Evolutionary conservation across 2,113 vertebrate species (phyloP).

Genomic region (Coryphaenoides rupestris): DNA sequence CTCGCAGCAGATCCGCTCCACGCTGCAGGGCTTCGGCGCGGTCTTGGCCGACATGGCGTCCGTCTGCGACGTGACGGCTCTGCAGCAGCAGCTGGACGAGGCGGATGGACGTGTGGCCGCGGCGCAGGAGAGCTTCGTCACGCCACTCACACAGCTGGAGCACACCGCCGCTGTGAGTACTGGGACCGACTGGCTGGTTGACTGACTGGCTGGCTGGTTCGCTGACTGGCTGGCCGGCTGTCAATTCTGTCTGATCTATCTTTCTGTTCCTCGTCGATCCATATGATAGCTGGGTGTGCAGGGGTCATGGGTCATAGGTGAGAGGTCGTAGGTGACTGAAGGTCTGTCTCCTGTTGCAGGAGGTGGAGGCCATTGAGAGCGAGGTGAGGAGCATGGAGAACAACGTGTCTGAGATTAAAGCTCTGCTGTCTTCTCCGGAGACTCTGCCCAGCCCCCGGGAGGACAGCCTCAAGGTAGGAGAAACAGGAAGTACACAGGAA

Average conservation of each 20-base stretch:
- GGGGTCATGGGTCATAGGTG: no score
- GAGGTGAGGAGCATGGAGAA: slow-evolving; percentile 84
- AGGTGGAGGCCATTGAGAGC: slow-evolving; percentile 83
- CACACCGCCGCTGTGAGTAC: slow-evolving; percentile 82
- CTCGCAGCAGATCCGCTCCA: slow-evolving; percentile 80
- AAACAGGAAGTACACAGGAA: no score
- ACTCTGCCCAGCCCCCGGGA: slow-evolving; percentile 78
- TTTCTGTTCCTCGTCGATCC: no score
- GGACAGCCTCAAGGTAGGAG: slow-evolving; percentile 70
- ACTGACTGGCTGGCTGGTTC: no score
- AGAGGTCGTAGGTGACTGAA: no score
- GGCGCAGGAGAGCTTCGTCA: slow-evolving; percentile 78
- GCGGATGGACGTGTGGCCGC: slow-evolving; percentile 68
- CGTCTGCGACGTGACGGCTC: slow-evolving; percentile 74
- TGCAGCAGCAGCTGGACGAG: slow-evolving; percentile 68
- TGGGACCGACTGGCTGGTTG: no score
- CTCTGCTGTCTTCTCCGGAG: slow-evolving; percentile 78
- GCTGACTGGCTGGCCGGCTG: no score
- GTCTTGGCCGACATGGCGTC: slow-evolving; percentile 80
- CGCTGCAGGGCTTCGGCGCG: slow-evolving; percentile 70
- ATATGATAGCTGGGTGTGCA: no score
- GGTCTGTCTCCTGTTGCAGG: slow-evolving; percentile 61
- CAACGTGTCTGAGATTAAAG: slow-evolving; percentile 78
- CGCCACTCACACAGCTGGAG: slow-evolving; percentile 78
- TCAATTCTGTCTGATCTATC: no score